A percentile compares a stretch with the other conserved stretches of the same genome.
These are phyloP conservation scores for Andricus quercusramuli DNA, from an alignment of 2,888 invertebrate species.

Conservation along the genomic window DNA sequence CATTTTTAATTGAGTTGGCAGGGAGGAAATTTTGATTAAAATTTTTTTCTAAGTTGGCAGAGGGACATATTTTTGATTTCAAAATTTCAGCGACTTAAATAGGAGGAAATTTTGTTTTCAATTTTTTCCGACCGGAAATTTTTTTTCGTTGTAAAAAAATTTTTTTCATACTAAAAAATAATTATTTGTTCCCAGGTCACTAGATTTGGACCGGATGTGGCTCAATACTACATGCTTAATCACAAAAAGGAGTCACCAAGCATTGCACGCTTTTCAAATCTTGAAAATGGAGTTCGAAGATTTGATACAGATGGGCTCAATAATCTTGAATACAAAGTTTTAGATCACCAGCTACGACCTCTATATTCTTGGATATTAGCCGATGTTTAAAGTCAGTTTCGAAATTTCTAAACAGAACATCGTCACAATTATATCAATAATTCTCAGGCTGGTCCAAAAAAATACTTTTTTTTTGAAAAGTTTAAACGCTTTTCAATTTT, in stretches of 20 bases:
- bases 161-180: no score
- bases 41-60: no score
- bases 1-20: no score
- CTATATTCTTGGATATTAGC: slow-evolving; percentile 76
- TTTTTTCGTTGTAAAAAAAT: no score
- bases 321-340: slow-evolving; percentile 73
- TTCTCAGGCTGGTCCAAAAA: no score
- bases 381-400: slow-evolving; percentile 64
- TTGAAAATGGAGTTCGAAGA: slow-evolving; percentile 71
- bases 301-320: slow-evolving; percentile 75
- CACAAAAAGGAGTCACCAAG: slow-evolving; percentile 83
- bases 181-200: slow-evolving; percentile 77
- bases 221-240: slow-evolving; percentile 85
- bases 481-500: no score
- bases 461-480: no score
- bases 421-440: not conserved
- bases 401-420: not conserved
- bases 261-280: slow-evolving; percentile 69
- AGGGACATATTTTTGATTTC: no score
- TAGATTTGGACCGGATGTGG: slow-evolving; percentile 85
- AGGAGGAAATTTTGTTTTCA: no score
- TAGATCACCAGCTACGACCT: slow-evolving; percentile 72
- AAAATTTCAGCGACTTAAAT: no score
- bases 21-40: no score
- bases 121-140: no score